Base-by-base conservation (phyloP, 1,140 invertebrate genomes). In the Pogonus chalceus region DNA sequence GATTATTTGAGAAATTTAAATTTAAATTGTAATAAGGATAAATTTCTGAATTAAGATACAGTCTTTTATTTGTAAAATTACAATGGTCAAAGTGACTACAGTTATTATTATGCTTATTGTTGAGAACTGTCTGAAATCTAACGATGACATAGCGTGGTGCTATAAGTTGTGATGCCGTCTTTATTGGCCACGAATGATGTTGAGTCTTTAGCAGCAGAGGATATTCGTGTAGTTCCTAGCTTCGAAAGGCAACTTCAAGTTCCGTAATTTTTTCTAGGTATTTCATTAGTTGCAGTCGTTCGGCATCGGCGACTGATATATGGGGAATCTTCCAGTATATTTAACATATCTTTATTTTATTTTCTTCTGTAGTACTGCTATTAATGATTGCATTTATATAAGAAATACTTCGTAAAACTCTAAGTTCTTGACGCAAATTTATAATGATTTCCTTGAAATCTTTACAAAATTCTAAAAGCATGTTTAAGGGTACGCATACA, bases 11-110 rank as follows among this genome's bases (percentile, higher is more conserved):
- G 57, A 63, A 56, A 53, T 69, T 56, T 12, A 63, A 43, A 53
- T 65, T 62, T 20, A 67, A 49, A 58, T 65, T 60, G 14, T 61
- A 56, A 56, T 67, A 66, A 0, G 64, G 64, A 57, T 62, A 68
- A 52, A 50, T 56, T 58, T 60, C 48, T 14, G 62, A 66, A 58
- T 69, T 70, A 18, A 69, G 53, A 56, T 63, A 62, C 7, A 71
- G 20, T 54, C 59, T 62, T 2, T 62, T 35, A 48, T 64, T 60
- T 21, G 3, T 53, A 0, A 62, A 16, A 10, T 23, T 35, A 20
- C 52, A 56, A 37, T 53, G 18, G 37, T 61, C 57, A 53, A 65
- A 63, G 14, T 26, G 14, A n/a, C 54, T 51, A 10, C 48, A 21
- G 31, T 55, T 49, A 23, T 52, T 35, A 24, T 14, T 35, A 10